Conservation (phyloP, 2,888 invertebrate genomes). For the Heteropelma amictum region DNA sequence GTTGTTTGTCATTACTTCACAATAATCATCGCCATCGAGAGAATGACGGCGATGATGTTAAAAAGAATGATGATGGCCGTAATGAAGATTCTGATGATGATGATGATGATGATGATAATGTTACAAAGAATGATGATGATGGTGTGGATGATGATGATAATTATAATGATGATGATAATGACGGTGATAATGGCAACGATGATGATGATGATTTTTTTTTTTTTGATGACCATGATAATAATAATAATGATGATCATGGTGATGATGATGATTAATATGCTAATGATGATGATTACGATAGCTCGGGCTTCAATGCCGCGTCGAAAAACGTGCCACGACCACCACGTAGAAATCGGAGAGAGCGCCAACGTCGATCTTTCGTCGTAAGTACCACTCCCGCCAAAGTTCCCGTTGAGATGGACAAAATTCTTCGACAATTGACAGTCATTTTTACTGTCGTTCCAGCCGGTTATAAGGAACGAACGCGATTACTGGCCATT, state of each 20-base stretch:
- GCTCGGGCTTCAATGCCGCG: background rate
- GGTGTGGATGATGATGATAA: too few relatives aligned
- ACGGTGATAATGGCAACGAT: too few relatives aligned
- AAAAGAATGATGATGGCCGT: too few relatives aligned
- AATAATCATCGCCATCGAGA: too few relatives aligned
- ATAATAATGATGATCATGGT: conserved; percentile 29
- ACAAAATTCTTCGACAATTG: background rate
- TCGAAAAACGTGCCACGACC: conserved; percentile 18
- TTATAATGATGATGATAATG: too few relatives aligned
- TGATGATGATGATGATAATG: too few relatives aligned
- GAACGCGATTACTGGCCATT: background rate
- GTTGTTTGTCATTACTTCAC: too few relatives aligned
- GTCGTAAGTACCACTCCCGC: conserved; percentile 27
- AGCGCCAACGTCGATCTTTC: conserved; percentile 16
- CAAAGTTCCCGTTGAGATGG: too few relatives aligned
- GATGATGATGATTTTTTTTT: too few relatives aligned
- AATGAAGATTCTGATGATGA: too few relatives aligned
- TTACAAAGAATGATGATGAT: too few relatives aligned
- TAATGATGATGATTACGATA: conserved; percentile 13
- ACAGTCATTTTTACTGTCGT: background rate
- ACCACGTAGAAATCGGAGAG: conserved; percentile 44
- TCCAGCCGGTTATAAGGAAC: background rate
- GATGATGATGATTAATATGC: background rate
- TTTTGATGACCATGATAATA: background rate
- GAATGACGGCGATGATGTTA: too few relatives aligned